These are phyloP conservation scores for Helicoverpa armigera DNA, from an alignment of 1,140 invertebrate species.

Conservation along the genomic window DNA sequence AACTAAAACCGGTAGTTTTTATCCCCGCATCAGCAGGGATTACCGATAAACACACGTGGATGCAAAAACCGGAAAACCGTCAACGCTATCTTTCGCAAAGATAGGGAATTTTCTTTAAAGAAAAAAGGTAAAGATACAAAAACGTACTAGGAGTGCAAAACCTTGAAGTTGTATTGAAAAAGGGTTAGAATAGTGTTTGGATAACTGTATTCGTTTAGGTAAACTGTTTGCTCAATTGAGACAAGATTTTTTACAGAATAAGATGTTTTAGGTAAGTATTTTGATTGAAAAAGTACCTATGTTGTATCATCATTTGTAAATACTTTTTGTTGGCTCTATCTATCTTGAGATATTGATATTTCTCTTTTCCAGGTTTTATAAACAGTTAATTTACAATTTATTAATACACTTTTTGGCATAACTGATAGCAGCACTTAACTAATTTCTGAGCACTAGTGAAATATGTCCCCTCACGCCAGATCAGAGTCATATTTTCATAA, in stretches of 20 bases:
- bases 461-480: too few relatives aligned
- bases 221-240: background rate
- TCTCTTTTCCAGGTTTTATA: too few relatives aligned
- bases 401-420: too few relatives aligned
- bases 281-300: too few relatives aligned
- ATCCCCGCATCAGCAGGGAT: constrained; percentile 8
- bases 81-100: background rate
- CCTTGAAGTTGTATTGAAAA: background rate
- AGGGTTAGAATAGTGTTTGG: background rate
- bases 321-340: too few relatives aligned
- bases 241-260: background rate
- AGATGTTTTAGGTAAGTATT: background rate
- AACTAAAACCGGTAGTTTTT: background rate
- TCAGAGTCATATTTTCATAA: too few relatives aligned
- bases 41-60: background rate
- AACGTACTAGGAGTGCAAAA: background rate
- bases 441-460: too few relatives aligned
- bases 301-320: too few relatives aligned
- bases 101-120: constrained; percentile 6
- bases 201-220: background rate
- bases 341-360: too few relatives aligned
- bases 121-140: background rate
- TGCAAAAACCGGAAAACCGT: background rate
- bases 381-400: too few relatives aligned
- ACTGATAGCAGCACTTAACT: too few relatives aligned